These are phyloP conservation scores for Alcedo quadribrachys DNA, from an alignment of 2,797 vertebrate species.

Conservation along the genomic window DNA sequence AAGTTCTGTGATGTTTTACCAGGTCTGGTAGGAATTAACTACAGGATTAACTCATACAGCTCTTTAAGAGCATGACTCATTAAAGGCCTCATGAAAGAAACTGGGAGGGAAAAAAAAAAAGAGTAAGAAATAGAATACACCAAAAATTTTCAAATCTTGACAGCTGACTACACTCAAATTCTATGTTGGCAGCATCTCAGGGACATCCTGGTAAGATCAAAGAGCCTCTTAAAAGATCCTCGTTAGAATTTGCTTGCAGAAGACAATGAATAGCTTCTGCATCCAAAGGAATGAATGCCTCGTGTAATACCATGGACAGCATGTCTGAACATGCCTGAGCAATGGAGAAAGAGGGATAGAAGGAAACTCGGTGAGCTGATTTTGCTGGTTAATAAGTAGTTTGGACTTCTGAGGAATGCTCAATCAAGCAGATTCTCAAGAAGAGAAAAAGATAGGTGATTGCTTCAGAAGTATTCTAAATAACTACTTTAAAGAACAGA, in stretches of 20 bases:
- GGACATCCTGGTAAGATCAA: neutral
- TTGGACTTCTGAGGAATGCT: neutral
- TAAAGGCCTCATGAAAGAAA: neutral
- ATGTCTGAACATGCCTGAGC: neutral
- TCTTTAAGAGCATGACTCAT: neutral
- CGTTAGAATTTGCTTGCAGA: neutral
- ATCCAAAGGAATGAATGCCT: neutral
- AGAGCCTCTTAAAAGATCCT: neutral
- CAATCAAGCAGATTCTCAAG: neutral
- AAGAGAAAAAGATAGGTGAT: neutral
- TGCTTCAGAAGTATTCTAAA: neutral
- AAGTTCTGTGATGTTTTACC: neutral
- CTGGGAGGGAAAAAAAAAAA: rapidly evolving
- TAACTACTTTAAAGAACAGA: neutral
- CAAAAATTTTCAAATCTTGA: neutral
- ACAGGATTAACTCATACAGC: neutral
- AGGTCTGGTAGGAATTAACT: neutral
- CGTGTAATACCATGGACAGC: neutral
- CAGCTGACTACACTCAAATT: neutral
- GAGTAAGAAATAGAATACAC: neutral
- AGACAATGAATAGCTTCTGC: neutral
- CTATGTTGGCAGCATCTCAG: neutral
- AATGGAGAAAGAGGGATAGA: neutral
- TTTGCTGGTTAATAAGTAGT: neutral
- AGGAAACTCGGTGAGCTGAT: neutral